Evolutionary conservation across 2,113 vertebrate genomes (phyloP).

Genomic region (Planiliza haematocheilus): DNA sequence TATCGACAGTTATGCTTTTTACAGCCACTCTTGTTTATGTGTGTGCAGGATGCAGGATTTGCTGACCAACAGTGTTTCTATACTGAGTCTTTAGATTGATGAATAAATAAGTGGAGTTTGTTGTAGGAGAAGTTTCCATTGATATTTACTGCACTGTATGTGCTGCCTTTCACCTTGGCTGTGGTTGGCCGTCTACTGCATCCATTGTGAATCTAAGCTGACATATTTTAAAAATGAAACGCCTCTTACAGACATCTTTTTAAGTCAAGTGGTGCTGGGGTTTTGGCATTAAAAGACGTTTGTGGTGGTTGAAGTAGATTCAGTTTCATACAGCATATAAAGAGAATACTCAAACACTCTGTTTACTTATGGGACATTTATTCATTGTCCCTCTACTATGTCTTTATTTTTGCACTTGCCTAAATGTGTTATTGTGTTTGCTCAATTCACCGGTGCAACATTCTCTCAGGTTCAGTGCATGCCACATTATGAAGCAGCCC

Average conservation of each 20-base stretch:
- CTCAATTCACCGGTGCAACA: background rate
- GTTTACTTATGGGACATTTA: background rate
- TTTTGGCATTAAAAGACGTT: background rate
- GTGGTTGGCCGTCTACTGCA: background rate
- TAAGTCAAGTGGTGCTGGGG: background rate
- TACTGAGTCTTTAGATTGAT: background rate
- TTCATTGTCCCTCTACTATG: background rate
- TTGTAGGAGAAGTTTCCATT: background rate
- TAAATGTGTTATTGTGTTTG: background rate
- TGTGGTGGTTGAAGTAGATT: too few species aligned
- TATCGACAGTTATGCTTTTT: background rate
- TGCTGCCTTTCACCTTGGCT: slow-evolving; percentile 1
- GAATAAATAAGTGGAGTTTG: background rate
- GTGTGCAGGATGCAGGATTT: background rate
- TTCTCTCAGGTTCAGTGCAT: background rate
- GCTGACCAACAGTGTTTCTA: background rate
- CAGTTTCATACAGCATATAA: too few species aligned
- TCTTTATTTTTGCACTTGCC: background rate
- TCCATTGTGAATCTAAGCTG: background rate
- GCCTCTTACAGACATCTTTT: background rate
- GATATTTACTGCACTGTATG: background rate
- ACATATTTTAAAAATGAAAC: background rate
- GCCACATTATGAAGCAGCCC: background rate
- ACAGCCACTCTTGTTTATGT: background rate
- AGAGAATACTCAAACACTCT: too few species aligned